Evolutionary conservation across 2,797 vertebrate genomes (phyloP).

Genomic region (Apogon hyalosoma): DNA sequence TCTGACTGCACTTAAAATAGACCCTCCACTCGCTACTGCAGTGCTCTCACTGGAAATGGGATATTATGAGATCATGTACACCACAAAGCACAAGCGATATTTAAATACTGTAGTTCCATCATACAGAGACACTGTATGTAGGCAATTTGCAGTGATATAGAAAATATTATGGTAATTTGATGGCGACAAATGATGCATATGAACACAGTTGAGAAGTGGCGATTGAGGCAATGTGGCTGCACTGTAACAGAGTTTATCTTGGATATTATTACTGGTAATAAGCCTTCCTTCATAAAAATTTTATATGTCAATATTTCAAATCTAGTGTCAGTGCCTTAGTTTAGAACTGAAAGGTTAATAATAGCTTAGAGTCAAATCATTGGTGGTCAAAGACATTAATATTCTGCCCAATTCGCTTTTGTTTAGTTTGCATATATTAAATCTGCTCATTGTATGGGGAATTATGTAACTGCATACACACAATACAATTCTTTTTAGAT

Average conservation of each 20-base stretch:
- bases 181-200: conserved; percentile 27
- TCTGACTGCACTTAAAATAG: conserved; percentile 79
- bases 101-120: conserved; percentile 59
- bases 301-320: conserved; percentile 19
- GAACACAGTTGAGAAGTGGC: conserved; percentile 4
- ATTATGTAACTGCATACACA: not conserved
- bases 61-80: conserved; percentile 64
- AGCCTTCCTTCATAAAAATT: conserved; percentile 3
- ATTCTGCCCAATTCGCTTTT: not conserved
- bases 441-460: not conserved
- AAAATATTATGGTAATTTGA: conserved; percentile 29
- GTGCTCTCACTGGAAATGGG: conserved; percentile 70
- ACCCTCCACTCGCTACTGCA: conserved; percentile 55
- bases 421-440: not conserved
- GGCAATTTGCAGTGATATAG: conserved; percentile 40
- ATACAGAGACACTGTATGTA: conserved; percentile 28
- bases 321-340: conserved; percentile 7
- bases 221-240: conserved; percentile 14
- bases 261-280: conserved; percentile 19
- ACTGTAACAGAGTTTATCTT: conserved; percentile 13
- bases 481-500: not conserved
- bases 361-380: conserved; percentile 27
- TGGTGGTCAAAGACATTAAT: conserved; percentile 24
- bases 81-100: conserved; percentile 55
- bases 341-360: conserved; percentile 22